phyloP scores from a whole-genome alignment of 2,888 invertebrate genomes.

The Polyommatus iphigenia region DNA sequence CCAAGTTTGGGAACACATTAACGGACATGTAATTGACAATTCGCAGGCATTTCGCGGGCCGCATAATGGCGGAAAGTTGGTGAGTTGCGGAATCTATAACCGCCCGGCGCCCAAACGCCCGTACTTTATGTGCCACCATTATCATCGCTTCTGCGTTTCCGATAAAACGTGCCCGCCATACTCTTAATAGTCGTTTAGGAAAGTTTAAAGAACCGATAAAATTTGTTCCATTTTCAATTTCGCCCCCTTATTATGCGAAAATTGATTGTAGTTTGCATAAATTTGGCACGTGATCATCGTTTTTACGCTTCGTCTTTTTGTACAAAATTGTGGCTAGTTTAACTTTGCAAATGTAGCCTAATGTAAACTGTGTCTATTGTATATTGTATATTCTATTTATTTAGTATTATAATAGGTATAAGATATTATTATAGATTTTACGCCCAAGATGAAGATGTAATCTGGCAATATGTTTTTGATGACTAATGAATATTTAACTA shows the following conservation, averaged over 20 bases:
- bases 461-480: too few species aligned
- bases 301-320: neutral
- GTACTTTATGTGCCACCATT: slow-evolving; percentile 76
- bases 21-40: slow-evolving; percentile 45
- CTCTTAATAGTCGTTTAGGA: slow-evolving; percentile 67
- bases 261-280: slow-evolving; percentile 37
- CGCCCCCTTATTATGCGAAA: slow-evolving; percentile 40
- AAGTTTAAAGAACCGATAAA: slow-evolving; percentile 68
- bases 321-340: neutral
- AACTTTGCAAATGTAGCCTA: neutral
- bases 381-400: too few species aligned
- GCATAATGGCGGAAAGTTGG: slow-evolving; percentile 75
- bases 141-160: slow-evolving; percentile 72
- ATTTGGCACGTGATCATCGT: slow-evolving; percentile 26
- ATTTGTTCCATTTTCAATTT: slow-evolving; percentile 67
- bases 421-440: too few species aligned
- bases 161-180: slow-evolving; percentile 74
- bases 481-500: too few species aligned
- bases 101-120: slow-evolving; percentile 51
- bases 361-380: too few species aligned
- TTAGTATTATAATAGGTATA: neutral
- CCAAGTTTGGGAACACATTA: slow-evolving; percentile 33
- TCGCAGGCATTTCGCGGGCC: slow-evolving; percentile 64
- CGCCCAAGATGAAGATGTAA: too few species aligned
- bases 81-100: slow-evolving; percentile 72